Base-by-base conservation (phyloP, 2,797 vertebrate genomes). In the Leuciscus waleckii region DNA sequence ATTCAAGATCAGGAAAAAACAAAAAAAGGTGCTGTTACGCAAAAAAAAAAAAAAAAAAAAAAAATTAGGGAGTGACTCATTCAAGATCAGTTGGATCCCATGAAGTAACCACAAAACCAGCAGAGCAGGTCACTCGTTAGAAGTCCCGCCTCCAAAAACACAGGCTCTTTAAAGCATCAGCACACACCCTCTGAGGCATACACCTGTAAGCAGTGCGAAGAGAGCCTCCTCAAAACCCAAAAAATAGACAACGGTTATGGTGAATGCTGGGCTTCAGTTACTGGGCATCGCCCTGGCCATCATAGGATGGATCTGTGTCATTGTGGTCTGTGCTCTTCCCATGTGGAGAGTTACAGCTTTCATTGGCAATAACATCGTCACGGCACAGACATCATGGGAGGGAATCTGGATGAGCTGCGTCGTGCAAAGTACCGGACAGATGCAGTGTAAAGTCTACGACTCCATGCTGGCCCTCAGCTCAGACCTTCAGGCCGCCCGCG, bases 361-460 rank as follows among this genome's bases (percentile, higher is more conserved):
- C 82, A 92, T 99, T 0, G 98, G 98, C 71, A 96, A 92, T 94
- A 98, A 96, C 95, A 99, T 99, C 1, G 93, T 99, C 83, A 96
- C 96, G 0, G 92, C 98, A 0, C 98, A 99, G 94, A 95, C 90
- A 37, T 61, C 89, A 61, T 98, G 97, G 97, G 97, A 99, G 79
- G 98, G 98, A 16, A 97, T 99, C 84, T 99, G 98, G 98, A 99
- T 99, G 98, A 96, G 0, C 92, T 99, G 98, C 0, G 96, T 99
- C 88, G 92, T 95, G 51, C 98, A 98, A 95, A 99, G 98, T 94
- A 99, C 98, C 0, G 98, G 98, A 23, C 98, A 99, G 94, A 98
- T 99, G 96, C 98, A 99, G 87, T 99, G 98, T 91, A 98, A 97
- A 91, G 94, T 99, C 67, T 97, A 99, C 39, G 98, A 99, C 93